phyloP scores from a whole-genome alignment of 2,113 vertebrate genomes.

The Notarius quadriscutis region DNA sequence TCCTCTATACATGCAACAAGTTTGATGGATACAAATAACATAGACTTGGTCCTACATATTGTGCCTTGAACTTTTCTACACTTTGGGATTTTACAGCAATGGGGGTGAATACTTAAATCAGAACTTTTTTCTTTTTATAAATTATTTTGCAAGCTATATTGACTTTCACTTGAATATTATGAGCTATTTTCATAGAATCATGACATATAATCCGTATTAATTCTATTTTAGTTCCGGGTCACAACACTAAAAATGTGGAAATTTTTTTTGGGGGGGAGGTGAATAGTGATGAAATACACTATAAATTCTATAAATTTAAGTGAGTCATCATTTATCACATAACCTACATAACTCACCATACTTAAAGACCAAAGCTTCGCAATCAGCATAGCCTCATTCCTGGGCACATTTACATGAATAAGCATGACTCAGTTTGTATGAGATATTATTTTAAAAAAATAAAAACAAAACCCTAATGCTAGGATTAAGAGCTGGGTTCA shows the following conservation, averaged over 20 bases:
- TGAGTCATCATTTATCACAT: not conserved
- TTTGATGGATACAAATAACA: not conserved
- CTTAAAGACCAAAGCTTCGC: not conserved
- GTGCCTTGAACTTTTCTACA: not conserved
- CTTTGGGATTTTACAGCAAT: not conserved
- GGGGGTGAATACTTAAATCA: not conserved
- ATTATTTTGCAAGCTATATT: not conserved
- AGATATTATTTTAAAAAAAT: not conserved
- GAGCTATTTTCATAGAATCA: not conserved
- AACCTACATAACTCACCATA: not conserved
- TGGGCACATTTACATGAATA: not conserved
- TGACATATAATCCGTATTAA: not conserved
- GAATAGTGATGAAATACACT: not conserved
- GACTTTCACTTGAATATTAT: not conserved
- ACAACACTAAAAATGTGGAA: not conserved
- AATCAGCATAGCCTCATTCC: not conserved
- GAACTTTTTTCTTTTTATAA: conserved; percentile 3
- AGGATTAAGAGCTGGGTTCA: not conserved
- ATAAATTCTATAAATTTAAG: not conserved
- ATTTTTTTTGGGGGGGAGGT: no score
- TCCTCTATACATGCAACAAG: not conserved
- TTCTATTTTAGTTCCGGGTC: not conserved
- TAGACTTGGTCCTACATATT: not conserved
- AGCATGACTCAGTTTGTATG: not conserved
- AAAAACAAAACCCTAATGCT: not conserved